phyloP scores from a whole-genome alignment of 2,797 vertebrate genomes.

The Holocentrus rufus region DNA sequence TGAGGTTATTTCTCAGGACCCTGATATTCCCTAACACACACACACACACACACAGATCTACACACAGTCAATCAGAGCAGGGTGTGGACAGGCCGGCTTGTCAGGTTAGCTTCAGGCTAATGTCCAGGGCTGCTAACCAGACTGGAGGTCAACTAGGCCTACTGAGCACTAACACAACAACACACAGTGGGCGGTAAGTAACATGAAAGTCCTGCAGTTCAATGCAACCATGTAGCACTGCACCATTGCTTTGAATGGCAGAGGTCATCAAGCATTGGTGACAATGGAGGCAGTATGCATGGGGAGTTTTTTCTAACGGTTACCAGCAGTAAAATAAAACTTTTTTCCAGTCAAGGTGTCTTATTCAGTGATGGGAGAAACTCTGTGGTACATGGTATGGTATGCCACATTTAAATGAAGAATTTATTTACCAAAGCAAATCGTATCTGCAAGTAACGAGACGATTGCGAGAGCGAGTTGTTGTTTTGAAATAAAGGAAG shows the following conservation, averaged over 20 bases:
- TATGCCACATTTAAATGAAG: too few species aligned
- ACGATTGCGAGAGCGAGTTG: too few species aligned
- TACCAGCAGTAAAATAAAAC: too few species aligned
- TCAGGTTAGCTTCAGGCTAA: conserved; percentile 22
- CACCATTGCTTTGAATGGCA: neutral
- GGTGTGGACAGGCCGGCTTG: conserved; percentile 54
- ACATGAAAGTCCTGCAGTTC: neutral
- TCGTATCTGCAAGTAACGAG: too few species aligned
- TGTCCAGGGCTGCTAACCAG: conserved; percentile 38
- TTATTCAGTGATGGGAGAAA: too few species aligned
- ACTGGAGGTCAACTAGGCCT: conserved; percentile 46
- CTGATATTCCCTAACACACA: neutral
- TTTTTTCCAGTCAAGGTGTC: too few species aligned
- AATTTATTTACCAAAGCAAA: too few species aligned
- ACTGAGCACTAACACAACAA: conserved; percentile 19
- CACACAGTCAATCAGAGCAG: conserved; percentile 39
- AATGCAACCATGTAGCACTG: neutral
- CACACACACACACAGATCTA: conserved; percentile 23
- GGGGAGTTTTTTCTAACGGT: neutral
- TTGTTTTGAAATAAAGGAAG: too few species aligned
- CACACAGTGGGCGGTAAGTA: neutral
- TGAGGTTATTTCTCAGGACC: conserved; percentile 60
- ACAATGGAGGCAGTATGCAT: neutral
- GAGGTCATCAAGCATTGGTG: conserved; percentile 20
- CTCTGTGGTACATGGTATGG: too few species aligned